Conservation (phyloP, 2,797 vertebrate species). For the Calcarius lapponicus region DNA sequence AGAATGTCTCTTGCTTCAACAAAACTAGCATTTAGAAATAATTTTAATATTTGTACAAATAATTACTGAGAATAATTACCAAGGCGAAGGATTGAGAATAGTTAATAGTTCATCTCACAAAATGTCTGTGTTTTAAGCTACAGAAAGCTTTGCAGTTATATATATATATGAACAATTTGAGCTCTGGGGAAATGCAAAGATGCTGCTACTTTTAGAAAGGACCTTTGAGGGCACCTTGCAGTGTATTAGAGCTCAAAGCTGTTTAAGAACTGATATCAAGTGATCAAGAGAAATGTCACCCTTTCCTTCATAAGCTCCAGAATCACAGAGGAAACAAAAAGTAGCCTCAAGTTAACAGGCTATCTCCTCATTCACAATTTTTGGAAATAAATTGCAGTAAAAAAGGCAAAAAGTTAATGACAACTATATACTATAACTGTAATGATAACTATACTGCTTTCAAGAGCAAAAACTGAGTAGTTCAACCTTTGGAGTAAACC, state of each 20-base stretch:
- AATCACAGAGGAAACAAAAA: background rate
- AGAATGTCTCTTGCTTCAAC: background rate
- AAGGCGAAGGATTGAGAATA: background rate
- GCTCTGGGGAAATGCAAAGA: background rate
- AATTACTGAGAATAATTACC: background rate
- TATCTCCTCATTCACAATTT: background rate
- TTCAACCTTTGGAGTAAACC: background rate
- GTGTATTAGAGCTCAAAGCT: background rate
- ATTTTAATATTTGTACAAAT: background rate
- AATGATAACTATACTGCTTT: background rate
- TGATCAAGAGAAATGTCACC: background rate
- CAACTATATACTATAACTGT: background rate
- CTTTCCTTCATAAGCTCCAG: background rate
- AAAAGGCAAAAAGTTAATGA: background rate
- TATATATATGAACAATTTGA: background rate
- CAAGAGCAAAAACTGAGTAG: background rate
- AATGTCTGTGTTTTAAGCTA: background rate
- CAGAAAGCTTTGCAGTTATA: background rate
- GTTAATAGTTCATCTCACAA: background rate
- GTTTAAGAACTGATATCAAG: background rate
- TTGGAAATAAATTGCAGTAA: background rate
- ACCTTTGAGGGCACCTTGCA: background rate
- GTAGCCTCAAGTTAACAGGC: background rate
- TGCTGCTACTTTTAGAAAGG: background rate
- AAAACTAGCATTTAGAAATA: background rate